Evolutionary conservation across 1,140 invertebrate species (phyloP).

Genomic region (Philaenus spumarius): DNA sequence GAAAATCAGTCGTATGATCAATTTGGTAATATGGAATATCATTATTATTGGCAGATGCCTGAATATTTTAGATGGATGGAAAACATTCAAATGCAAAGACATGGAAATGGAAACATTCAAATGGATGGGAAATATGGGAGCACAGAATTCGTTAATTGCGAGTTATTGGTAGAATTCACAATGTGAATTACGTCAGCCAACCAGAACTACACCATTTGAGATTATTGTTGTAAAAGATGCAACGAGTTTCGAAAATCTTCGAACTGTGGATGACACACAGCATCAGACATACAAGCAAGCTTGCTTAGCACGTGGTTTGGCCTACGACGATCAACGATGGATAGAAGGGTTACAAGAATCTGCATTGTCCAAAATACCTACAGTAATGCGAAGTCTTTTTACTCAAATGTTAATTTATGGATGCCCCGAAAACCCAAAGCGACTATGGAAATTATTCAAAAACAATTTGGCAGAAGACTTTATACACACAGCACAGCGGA

Average conservation of each 20-base stretch:
- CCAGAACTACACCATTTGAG: too few relatives aligned
- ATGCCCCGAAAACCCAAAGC: constrained; percentile 12
- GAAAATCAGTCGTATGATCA: background rate
- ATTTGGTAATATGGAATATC: too few relatives aligned
- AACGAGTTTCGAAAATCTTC: background rate
- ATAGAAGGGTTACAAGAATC: constrained; percentile 1
- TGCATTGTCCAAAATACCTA: constrained; percentile 10
- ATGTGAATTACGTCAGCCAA: background rate
- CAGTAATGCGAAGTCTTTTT: constrained; percentile 12
- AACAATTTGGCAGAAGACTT: constrained; percentile 6
- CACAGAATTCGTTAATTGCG: background rate
- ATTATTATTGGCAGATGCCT: background rate
- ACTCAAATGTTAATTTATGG: constrained; percentile 7
- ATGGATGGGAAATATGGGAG: background rate
- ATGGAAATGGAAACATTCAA: too few relatives aligned
- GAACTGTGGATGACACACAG: background rate
- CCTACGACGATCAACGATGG: background rate
- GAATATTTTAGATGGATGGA: background rate
- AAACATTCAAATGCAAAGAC: too few relatives aligned
- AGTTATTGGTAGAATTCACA: background rate
- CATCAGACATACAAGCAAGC: background rate
- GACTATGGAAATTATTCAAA: constrained; percentile 9
- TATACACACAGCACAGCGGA: background rate
- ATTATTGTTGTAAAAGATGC: too few relatives aligned
- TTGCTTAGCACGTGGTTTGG: background rate